Conservation (phyloP, 2,113 vertebrate species). For the Antechinus flavipes region DNA sequence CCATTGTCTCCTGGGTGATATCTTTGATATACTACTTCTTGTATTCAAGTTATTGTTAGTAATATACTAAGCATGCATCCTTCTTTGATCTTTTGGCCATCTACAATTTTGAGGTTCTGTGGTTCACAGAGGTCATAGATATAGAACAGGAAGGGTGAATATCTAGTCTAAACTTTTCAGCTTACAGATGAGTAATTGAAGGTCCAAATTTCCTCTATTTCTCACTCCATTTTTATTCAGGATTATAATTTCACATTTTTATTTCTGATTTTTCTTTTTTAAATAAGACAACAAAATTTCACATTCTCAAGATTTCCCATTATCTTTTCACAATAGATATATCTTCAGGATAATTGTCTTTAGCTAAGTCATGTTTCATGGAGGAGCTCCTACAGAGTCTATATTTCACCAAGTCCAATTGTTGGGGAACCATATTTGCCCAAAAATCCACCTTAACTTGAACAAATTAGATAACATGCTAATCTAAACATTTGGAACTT, state of each 20-base stretch:
- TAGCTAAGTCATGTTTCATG: not conserved
- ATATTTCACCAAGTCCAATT: not conserved
- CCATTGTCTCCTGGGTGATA: not conserved
- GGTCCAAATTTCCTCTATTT: not conserved
- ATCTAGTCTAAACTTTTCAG: not conserved
- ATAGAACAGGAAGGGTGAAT: not conserved
- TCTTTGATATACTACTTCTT: not conserved
- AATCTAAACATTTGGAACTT: not conserved
- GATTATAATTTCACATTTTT: not conserved
- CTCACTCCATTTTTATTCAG: not conserved
- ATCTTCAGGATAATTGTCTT: conserved; percentile 6
- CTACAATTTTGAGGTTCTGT: not conserved
- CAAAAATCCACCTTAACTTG: not conserved
- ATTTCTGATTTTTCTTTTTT: not conserved
- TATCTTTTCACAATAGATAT: not conserved
- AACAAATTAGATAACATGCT: accelerated
- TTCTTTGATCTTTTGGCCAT: not conserved
- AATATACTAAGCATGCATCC: not conserved
- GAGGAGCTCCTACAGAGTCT: not conserved
- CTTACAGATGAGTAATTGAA: not conserved
- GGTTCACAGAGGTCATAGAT: not conserved
- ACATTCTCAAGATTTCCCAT: no score
- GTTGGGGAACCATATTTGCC: accelerated
- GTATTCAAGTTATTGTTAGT: not conserved
- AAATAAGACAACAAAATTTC: not conserved